Evolutionary conservation across 2,113 vertebrate species (phyloP).

Genomic region (Saccopteryx bilineata): DNA sequence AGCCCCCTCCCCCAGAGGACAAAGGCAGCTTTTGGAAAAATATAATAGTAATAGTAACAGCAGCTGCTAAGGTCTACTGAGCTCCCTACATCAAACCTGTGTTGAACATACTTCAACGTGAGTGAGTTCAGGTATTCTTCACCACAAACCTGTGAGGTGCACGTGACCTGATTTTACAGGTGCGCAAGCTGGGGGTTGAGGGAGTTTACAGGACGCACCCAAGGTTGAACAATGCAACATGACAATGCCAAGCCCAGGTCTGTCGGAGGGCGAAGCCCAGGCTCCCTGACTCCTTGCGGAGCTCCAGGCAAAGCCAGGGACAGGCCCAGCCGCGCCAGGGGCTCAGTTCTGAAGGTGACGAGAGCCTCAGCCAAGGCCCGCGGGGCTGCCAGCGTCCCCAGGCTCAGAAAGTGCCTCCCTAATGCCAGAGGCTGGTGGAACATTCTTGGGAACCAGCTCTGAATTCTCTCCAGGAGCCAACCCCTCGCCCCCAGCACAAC

Average conservation of each 20-base stretch:
- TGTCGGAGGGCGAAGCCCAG: background rate
- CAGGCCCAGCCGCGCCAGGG: background rate
- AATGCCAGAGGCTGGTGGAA: background rate
- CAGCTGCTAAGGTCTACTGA: background rate
- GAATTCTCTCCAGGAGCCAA: background rate
- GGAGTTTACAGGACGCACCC: background rate
- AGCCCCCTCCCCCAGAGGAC: background rate
- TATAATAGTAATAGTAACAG: background rate
- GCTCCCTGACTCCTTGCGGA: background rate
- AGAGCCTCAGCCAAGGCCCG: background rate
- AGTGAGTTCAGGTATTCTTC: background rate
- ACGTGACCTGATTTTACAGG: background rate
- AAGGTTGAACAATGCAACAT: rapidly evolving
- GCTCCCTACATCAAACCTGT: rapidly evolving
- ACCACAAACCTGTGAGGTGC: background rate
- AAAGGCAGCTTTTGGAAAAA: background rate
- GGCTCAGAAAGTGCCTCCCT: background rate
- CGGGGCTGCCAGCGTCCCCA: rapidly evolving
- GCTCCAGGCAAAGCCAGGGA: background rate
- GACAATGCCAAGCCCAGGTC: background rate
- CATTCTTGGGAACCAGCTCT: background rate
- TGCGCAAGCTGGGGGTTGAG: background rate
- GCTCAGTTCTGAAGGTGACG: background rate
- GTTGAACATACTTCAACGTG: background rate
- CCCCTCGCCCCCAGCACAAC: background rate